Base-by-base conservation (phyloP, 2,113 vertebrate species). In the Gracilinanus agilis region DNA sequence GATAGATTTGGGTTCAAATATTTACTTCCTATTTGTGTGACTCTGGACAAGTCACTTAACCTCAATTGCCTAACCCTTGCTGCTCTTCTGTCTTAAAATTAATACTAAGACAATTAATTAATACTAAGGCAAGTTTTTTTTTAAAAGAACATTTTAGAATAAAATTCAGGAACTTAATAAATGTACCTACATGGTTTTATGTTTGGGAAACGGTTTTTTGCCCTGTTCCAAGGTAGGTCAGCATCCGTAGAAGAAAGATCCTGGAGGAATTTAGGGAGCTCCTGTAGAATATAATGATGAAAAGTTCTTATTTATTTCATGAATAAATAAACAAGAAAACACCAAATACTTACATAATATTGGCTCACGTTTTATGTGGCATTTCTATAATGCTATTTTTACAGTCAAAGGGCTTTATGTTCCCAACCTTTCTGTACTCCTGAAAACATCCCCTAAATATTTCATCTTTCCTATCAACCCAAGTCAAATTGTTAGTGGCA, bases 201-300 rank as follows among this genome's bases (percentile, higher is more conserved):
- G 98, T 99, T 99, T 92, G 99, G 99, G 97, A 99, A 99, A 90
- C 99, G 99, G 97, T 99, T 99, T 98, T 99, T 99, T 94, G 99
- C 99, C 97, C 99, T 99, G 98, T 99, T 99, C 99, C 99, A 99
- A 88, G 99, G 99, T 58, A 99, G 98, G 97, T 99, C 99, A 12
- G 99, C 99, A 49, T 99, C 99, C 9, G 99, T 99, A 94, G 99
- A 99, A 90, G 99, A 99, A 96, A 99, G 99, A 97, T 99, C 99
- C 97, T 99, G 99, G 97, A 99, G 99, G 97, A 99, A 98, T 98
- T 99, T 99, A 90, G 99, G 99, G 92, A 99, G 99, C 95, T 99
- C 99, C 99, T 99, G 97, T 40, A 94, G 97, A 96, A 97, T 55
- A 96, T 55, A 55, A 56, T 94, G 67, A 54, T 97, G 29, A 53